Base-by-base conservation (phyloP, 2,888 invertebrate species). In the Phaonia tiefii region DNA sequence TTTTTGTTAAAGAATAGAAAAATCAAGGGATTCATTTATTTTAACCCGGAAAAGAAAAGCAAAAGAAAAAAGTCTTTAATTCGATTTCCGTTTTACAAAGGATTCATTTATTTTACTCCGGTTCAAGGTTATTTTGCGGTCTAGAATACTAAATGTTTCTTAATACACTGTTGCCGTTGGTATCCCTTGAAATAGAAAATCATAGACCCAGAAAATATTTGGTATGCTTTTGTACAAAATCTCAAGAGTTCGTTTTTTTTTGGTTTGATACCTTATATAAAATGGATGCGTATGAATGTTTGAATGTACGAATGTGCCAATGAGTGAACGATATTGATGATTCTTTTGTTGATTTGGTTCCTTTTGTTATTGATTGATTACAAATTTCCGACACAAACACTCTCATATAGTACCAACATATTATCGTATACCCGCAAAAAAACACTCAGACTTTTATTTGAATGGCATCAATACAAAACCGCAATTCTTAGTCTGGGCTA, bases 281-380 rank as follows among this genome's bases (percentile, higher is more conserved):
- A 22, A 15, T 11, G 56, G 26, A 26, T 17, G 49, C 17, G 17
- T 56, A 13, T n/a, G n/a, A n/a, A n/a, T 25, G 26, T 8, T 26
- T 26, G 56, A 13, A 25, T 13, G 26, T 56, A 25, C 11, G 26
- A 46, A 13, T 56, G 26, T 56, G 13, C 13, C 26, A 56, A 56
- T 26, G 56, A 56, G n/a, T 56, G 56, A 51, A 56, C 26, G 56
- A 26, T 56, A 56, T 56, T 56, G 56, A 56, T 56, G 56, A 56
- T 25, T 56, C 56, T 56, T 56, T 54, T 72, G 67, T 80, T 60
- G 42, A 26, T 67, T 72, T 67, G 42, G 65, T 65, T 71, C 75
- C 72, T 69, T 67, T 17, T 72, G 54, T 56, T 73, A 65, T 80
- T 80, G 75, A 80, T 80, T 75, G 72, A 72, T 79, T 72, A 46